Conservation (phyloP, 2,797 vertebrate genomes). For the Paedocypris micromegethes region DNA sequence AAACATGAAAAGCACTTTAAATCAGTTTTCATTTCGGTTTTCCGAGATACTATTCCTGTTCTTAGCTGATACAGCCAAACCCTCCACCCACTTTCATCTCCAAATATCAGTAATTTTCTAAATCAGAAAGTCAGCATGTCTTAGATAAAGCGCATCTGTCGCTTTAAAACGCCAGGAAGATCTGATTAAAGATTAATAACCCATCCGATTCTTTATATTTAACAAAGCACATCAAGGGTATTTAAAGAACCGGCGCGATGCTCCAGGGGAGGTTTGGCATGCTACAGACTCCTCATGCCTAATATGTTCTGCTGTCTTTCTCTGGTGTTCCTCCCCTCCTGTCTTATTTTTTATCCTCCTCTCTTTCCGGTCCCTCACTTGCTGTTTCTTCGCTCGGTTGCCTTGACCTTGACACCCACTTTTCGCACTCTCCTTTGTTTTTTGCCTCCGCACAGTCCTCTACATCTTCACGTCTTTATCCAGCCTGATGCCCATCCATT, state of each 20-base stretch:
- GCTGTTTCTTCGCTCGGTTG: slow-evolving; percentile 35
- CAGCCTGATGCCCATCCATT: slow-evolving; percentile 13
- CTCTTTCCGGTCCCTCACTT: slow-evolving; percentile 27
- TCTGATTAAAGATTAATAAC: slow-evolving; percentile 21
- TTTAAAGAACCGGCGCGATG: slow-evolving; percentile 27
- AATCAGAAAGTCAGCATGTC: neutral
- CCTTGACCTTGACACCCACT: slow-evolving; percentile 43
- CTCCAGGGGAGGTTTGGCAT: slow-evolving; percentile 28
- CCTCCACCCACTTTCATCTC: neutral
- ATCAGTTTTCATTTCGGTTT: too few relatives aligned
- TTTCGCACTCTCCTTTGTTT: slow-evolving; percentile 12
- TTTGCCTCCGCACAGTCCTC: neutral
- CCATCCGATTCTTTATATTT: slow-evolving; percentile 15
- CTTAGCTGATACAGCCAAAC: neutral
- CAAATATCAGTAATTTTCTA: neutral
- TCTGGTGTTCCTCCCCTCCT: neutral
- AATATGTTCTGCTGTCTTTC: slow-evolving; percentile 24
- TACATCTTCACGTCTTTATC: slow-evolving; percentile 21
- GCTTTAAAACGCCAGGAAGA: slow-evolving; percentile 13
- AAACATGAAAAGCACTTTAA: too few relatives aligned
- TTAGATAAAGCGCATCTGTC: slow-evolving; percentile 2
- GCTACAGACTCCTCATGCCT: slow-evolving; percentile 23
- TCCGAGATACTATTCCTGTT: neutral
- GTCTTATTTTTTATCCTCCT: slow-evolving; percentile 16
- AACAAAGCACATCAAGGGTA: slow-evolving; percentile 21